Base-by-base conservation (phyloP, 2,113 vertebrate species). In the Hippolais icterina region DNA sequence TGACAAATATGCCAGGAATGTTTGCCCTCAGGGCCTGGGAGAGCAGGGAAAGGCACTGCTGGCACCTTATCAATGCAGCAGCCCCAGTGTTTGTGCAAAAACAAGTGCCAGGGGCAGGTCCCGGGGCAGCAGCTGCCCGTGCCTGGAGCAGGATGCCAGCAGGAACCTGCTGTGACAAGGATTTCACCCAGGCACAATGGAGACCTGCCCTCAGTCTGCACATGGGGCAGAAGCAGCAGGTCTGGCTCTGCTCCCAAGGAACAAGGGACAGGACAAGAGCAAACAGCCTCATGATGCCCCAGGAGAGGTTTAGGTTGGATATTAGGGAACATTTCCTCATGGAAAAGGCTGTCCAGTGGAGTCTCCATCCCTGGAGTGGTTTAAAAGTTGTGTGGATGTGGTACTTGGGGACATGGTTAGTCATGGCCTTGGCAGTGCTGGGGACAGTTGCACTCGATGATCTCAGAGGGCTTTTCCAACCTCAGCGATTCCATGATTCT, bases 1-100 rank as follows among this genome's bases (percentile, higher is more conserved):
- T 66, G 92, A 96, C 96, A 96, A 97, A 93, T 96, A 97, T 97
- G 87, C 60, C 93, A 83, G 93, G 96, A 97, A 97, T 96, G 96
- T 97, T 97, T 97, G 94, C 49, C 95, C 94, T 96, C 71, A 52
- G 92, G 95, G 96, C 79, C 60, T 61, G 84, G 87, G 88, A 93
- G 90, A 92, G 87, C 78, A 85, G 82, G 75, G 91, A 95, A 97
- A 90, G 87, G 91, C 93, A 82, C 87, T 21, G 16, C 87, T 95
- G 93, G 91, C 94, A 94, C 70, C 89, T 95, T 85, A 91, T 96
- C 93, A 83, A 57, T 41, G 23, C 47, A 29, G 70, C 64, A 46
- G 80, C 42, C 83, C 31, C 4, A 1, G 31, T 81, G 29, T 77
- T 86, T 72, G 83, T 0, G 5, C 56, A 65, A 15, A 76, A 69